These are phyloP conservation scores for Oncorhynchus tshawytscha DNA, from an alignment of 2,113 vertebrate species.

Conservation along the genomic window DNA sequence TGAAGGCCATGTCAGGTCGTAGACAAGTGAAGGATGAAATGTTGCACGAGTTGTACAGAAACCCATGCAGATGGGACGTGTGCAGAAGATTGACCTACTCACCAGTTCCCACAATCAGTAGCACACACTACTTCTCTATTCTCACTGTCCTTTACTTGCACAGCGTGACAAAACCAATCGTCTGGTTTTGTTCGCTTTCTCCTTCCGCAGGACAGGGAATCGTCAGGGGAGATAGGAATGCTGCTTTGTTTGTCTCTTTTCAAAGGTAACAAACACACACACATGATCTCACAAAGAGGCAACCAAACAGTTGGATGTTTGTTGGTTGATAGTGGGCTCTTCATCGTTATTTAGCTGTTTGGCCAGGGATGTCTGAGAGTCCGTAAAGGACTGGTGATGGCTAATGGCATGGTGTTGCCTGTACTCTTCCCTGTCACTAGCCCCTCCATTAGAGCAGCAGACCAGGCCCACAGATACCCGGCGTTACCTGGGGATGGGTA, in stretches of 20 bases:
- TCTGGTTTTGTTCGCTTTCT: neutral
- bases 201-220: neutral
- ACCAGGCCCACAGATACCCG: slow-evolving; percentile 31
- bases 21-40: too few species aligned
- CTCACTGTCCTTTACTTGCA: neutral
- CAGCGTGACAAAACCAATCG: neutral
- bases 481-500: slow-evolving; percentile 39
- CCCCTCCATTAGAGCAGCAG: slow-evolving; percentile 26
- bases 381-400: neutral
- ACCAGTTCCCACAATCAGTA: too few species aligned
- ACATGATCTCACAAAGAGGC: neutral
- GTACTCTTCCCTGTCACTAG: slow-evolving; percentile 16
- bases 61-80: too few species aligned
- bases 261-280: neutral
- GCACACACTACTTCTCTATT: neutral
- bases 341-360: neutral
- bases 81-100: too few species aligned
- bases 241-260: neutral
- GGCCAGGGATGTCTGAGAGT: neutral
- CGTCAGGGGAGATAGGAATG: neutral
- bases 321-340: neutral
- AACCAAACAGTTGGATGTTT: neutral
- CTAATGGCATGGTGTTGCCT: neutral
- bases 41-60: too few species aligned
- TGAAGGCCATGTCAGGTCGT: too few species aligned